A percentile compares a stretch with the other conserved stretches of the same genome.
Evolutionary conservation across 2,888 invertebrate species (phyloP).

Genomic region (Endomychus coccineus): DNA sequence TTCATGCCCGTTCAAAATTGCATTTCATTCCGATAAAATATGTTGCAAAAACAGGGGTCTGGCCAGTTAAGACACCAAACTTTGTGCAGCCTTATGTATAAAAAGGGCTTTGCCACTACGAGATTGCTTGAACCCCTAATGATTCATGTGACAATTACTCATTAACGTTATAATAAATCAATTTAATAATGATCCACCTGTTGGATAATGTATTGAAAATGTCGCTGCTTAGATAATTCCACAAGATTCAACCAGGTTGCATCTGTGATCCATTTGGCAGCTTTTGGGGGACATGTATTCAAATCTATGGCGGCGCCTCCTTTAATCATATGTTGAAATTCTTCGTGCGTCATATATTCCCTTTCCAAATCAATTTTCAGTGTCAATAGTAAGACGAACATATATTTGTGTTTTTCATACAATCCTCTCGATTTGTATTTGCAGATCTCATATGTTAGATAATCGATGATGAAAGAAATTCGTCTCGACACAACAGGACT

Average conservation of each 20-base stretch:
- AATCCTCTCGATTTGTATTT: constrained; percentile 72
- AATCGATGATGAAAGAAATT: constrained; percentile 70
- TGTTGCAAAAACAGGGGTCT: too few species aligned
- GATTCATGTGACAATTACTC: too few species aligned
- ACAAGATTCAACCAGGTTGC: constrained; percentile 83
- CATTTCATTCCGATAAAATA: too few species aligned
- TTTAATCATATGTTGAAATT: constrained; percentile 66
- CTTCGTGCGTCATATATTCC: constrained; percentile 61
- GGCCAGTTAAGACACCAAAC: too few species aligned
- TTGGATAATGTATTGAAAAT: constrained; percentile 58
- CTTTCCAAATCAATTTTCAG: constrained; percentile 74
- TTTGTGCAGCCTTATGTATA: too few species aligned
- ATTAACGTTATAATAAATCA: too few species aligned
- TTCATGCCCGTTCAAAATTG: too few species aligned
- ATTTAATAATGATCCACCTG: too few species aligned
- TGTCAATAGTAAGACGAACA: constrained; percentile 72
- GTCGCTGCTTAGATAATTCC: constrained; percentile 58
- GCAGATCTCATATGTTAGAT: constrained; percentile 73
- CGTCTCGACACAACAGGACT: constrained; percentile 57
- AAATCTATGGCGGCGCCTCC: constrained; percentile 81
- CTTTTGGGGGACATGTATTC: constrained; percentile 71
- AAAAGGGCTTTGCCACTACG: too few species aligned
- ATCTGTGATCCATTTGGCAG: constrained; percentile 77
- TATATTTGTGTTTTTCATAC: constrained; percentile 77
- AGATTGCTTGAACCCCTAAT: too few species aligned